phyloP scores from a whole-genome alignment of 1,140 invertebrate species.

The Cherax destructor region DNA sequence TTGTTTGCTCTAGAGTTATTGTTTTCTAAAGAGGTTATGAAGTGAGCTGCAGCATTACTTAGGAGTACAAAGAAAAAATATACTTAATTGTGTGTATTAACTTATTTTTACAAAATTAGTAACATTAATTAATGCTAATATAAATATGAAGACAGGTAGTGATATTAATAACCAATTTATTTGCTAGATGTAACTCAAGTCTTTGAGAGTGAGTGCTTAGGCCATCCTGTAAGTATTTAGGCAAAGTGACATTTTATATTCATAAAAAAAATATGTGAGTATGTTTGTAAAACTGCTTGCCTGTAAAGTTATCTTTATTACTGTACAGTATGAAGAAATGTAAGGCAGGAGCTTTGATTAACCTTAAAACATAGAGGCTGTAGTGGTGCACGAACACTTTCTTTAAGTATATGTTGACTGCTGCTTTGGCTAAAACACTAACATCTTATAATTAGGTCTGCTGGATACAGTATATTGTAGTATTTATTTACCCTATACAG shows the following conservation, averaged over 20 bases:
- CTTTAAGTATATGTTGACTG: neutral
- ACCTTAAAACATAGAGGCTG: neutral
- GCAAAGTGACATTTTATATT: conserved; percentile 1
- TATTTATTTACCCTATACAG: no score
- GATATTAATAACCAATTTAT: neutral
- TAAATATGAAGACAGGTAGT: neutral
- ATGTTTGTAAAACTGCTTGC: neutral
- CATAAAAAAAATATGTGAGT: neutral
- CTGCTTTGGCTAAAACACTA: neutral
- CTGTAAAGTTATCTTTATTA: neutral
- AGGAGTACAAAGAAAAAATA: neutral
- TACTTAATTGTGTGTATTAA: neutral
- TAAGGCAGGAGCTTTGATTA: neutral
- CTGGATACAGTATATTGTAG: neutral
- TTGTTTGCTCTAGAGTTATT: neutral
- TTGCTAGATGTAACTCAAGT: conserved; percentile 20
- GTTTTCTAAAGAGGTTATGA: neutral
- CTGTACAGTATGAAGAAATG: neutral
- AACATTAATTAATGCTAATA: neutral
- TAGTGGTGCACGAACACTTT: neutral
- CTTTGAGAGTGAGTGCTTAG: conserved; percentile 1
- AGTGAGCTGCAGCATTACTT: neutral
- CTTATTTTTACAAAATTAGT: neutral
- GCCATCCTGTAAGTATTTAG: conserved; percentile 14
- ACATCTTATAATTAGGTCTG: neutral